Conservation (phyloP, 2,797 vertebrate species). For the Natrix natrix region DNA sequence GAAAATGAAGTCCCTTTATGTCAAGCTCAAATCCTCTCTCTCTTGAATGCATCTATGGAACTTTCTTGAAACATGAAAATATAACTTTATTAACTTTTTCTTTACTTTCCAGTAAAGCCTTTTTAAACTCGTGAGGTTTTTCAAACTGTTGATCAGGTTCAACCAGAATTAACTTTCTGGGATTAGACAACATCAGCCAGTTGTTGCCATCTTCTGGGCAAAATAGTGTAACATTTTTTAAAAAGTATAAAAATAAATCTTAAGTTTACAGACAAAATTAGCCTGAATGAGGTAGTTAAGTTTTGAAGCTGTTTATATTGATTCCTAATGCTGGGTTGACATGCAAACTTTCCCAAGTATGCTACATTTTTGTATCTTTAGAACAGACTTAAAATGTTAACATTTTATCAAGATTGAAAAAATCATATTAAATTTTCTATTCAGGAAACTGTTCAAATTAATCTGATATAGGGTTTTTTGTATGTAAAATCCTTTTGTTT, state of each 20-base stretch:
- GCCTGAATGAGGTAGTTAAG: neutral
- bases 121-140: neutral
- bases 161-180: neutral
- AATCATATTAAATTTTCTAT: neutral
- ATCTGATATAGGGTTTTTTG: neutral
- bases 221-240: neutral
- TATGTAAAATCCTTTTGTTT: neutral
- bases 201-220: neutral
- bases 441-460: neutral
- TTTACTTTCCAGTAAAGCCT: neutral
- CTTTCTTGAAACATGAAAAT: neutral
- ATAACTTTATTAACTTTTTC: neutral
- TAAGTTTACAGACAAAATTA: neutral
- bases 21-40: neutral
- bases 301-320: neutral
- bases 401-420: neutral
- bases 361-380: neutral
- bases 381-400: neutral
- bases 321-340: neutral
- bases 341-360: neutral
- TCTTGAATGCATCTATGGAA: neutral
- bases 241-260: neutral
- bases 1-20: neutral
- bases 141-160: neutral
- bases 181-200: neutral